phyloP scores from a whole-genome alignment of 2,797 vertebrate species.

The Pangasius sanitwongsei region DNA sequence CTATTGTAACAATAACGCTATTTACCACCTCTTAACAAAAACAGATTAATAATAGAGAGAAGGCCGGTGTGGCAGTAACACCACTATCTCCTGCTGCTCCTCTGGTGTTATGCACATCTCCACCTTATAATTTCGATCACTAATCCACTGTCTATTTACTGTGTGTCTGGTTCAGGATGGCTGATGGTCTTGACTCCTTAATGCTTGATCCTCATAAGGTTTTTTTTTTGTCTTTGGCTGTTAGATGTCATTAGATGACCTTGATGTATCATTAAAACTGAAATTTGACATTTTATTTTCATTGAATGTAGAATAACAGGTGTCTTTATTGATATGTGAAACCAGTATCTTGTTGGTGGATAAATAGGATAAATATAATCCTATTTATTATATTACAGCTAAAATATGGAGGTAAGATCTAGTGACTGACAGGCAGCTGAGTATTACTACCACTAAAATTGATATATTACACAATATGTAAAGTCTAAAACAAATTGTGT shows the following conservation, averaged over 20 bases:
- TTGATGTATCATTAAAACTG: background rate
- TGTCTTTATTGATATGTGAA: background rate
- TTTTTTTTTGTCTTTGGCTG: background rate
- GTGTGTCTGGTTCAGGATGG: background rate
- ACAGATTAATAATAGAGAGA: slow-evolving; percentile 3
- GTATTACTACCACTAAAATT: no score
- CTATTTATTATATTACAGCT: no score
- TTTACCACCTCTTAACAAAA: background rate
- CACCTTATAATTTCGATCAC: slow-evolving; percentile 20
- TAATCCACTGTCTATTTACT: background rate
- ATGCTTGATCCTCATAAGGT: background rate
- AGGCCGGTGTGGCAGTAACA: background rate
- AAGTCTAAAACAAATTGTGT: no score
- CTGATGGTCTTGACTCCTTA: background rate
- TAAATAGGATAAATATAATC: no score
- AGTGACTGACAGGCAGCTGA: no score
- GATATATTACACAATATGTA: no score
- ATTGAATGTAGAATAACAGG: background rate
- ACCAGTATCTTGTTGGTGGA: background rate
- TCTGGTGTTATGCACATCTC: background rate
- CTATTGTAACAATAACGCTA: background rate
- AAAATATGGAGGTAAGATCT: no score
- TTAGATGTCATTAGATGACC: background rate
- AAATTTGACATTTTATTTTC: background rate
- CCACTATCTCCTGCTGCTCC: background rate